Evolutionary conservation across 2,888 invertebrate genomes (phyloP).

Genomic region (Euplagia quadripunctaria): DNA sequence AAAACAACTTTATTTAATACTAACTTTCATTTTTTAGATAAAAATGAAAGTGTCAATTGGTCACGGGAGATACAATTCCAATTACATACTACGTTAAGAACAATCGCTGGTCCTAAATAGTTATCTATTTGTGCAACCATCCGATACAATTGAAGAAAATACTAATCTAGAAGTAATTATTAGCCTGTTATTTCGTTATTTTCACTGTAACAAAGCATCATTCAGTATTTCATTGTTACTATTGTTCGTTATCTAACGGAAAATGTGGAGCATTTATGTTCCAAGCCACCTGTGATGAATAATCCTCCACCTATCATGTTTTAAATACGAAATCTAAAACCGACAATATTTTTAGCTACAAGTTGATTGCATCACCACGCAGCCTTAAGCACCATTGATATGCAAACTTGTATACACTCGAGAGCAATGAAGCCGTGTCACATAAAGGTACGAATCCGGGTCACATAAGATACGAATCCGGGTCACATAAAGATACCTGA

Average conservation of each 20-base stretch:
- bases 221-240: background rate
- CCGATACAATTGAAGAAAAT: background rate
- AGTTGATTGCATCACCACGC: background rate
- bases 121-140: background rate
- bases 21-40: slow-evolving; percentile 1
- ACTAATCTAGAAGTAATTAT: background rate
- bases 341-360: background rate
- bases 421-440: too few species aligned
- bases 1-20: background rate
- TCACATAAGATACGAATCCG: too few species aligned
- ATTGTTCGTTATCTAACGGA: too few species aligned
- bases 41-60: background rate
- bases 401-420: too few species aligned
- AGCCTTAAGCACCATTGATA: background rate
- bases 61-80: slow-evolving; percentile 1
- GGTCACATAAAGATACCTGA: too few species aligned
- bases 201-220: background rate
- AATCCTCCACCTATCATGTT: too few species aligned
- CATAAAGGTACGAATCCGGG: too few species aligned
- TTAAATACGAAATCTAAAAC: too few species aligned
- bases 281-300: too few species aligned
- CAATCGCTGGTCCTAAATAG: background rate
- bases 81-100: slow-evolving; percentile 10
- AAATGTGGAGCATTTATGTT: too few species aligned
- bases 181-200: background rate